phyloP scores from a whole-genome alignment of 1,140 invertebrate species.

The Pararge aegeria region DNA sequence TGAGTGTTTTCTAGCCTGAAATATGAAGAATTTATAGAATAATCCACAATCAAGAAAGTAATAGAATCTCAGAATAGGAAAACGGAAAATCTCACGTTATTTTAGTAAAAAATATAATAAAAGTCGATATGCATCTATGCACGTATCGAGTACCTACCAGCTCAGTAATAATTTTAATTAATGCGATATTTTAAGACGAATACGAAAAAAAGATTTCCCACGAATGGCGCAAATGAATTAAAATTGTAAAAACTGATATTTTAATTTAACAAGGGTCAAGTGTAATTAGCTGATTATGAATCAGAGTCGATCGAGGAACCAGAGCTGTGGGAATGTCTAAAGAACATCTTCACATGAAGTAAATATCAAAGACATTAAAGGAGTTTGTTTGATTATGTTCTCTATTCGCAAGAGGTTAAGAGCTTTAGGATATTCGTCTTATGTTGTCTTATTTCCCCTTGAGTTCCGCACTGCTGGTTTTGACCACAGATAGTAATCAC shows the following conservation, averaged over 20 bases:
- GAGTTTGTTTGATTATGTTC: conserved; percentile 2
- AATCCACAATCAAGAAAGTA: too few species aligned
- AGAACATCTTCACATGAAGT: conserved; percentile 73
- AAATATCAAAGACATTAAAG: conserved; percentile 4
- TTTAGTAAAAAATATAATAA: not conserved
- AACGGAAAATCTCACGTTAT: not conserved
- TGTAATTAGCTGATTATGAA: conserved; percentile 72
- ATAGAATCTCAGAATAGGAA: too few species aligned
- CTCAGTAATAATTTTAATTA: not conserved
- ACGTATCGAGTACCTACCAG: not conserved
- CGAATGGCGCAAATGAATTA: conserved; percentile 16
- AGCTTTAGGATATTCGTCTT: not conserved
- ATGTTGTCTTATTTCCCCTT: conserved; percentile 25
- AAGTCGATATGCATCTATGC: not conserved
- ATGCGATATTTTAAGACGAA: conserved; percentile 6
- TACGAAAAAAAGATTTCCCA: conserved; percentile 15
- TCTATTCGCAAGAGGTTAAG: conserved; percentile 12
- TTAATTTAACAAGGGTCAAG: conserved; percentile 59
- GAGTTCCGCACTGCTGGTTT: conserved; percentile 63
- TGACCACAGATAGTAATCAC: conserved; percentile 74
- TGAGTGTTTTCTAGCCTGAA: too few species aligned
- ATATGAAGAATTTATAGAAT: too few species aligned
- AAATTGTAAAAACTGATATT: conserved; percentile 30
- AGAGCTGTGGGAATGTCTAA: conserved; percentile 76
- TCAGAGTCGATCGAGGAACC: conserved; percentile 70